phyloP scores from a whole-genome alignment of 2,113 vertebrate genomes.

The Microcebus griseorufus region DNA sequence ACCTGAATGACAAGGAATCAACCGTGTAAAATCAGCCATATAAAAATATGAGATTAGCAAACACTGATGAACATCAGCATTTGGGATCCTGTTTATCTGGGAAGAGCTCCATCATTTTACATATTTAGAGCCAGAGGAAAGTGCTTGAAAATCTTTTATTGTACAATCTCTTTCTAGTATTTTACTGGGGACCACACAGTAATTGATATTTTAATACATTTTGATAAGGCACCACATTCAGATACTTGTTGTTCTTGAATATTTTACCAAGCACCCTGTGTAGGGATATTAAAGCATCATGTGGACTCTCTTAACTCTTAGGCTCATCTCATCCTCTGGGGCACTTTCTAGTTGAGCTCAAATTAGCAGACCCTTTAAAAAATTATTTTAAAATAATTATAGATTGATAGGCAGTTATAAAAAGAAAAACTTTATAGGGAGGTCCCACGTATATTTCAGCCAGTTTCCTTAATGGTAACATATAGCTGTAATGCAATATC shows the following conservation, averaged over 20 bases:
- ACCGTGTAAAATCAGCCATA: not conserved
- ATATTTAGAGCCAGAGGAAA: not conserved
- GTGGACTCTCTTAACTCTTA: not conserved
- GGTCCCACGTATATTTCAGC: not conserved
- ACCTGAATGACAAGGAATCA: not conserved
- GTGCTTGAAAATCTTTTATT: not conserved
- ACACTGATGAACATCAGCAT: not conserved
- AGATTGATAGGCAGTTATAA: constrained; percentile 2
- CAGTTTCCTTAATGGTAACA: not conserved
- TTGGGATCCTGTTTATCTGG: not conserved
- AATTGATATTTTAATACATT: not conserved
- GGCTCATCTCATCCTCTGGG: not conserved
- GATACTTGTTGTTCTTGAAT: not conserved
- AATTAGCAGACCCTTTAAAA: constrained; percentile 7
- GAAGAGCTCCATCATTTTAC: not conserved
- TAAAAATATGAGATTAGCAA: not conserved
- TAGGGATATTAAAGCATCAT: not conserved
- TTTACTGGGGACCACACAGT: not conserved
- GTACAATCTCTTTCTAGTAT: not conserved
- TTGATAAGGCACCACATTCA: not conserved
- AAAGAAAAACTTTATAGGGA: not conserved
- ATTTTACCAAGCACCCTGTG: not conserved
- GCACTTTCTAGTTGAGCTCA: not conserved
- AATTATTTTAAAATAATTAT: constrained; percentile 3
- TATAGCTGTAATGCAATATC: not conserved